Evolutionary conservation across 2,797 vertebrate genomes (phyloP).

Genomic region (Mustela erminea): DNA sequence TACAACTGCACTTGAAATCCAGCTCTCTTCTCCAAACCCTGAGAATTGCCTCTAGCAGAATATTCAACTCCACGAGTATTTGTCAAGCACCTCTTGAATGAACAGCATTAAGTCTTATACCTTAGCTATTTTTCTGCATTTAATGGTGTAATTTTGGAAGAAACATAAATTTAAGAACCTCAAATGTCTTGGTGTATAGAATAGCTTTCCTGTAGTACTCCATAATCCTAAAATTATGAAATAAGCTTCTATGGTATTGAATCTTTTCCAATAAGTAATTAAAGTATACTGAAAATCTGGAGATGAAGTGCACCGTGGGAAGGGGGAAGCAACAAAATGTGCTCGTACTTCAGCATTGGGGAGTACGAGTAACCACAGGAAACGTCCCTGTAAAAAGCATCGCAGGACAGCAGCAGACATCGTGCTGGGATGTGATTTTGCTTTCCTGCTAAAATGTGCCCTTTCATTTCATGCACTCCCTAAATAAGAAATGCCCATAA

Average conservation of each 20-base stretch:
- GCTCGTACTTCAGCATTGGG: not conserved
- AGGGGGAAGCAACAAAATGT: not conserved
- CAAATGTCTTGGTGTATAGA: not conserved
- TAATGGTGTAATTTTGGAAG: not conserved
- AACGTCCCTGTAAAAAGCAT: not conserved
- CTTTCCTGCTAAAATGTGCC: not conserved
- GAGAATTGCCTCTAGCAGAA: not conserved
- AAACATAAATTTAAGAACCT: not conserved
- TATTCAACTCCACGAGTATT: not conserved
- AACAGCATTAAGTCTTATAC: not conserved
- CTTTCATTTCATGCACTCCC: not conserved
- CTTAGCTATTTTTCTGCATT: slow-evolving; percentile 28
- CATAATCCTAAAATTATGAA: slow-evolving; percentile 24
- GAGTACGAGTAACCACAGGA: not conserved
- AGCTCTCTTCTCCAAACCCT: not conserved
- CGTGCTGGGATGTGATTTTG: not conserved
- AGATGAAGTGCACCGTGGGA: not conserved
- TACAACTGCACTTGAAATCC: not conserved
- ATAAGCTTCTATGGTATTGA: not conserved
- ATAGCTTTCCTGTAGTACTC: not conserved
- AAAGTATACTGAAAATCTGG: not conserved
- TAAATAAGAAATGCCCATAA: not conserved
- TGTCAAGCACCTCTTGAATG: not conserved
- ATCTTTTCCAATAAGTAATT: slow-evolving; percentile 9
- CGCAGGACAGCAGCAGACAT: not conserved